A percentile compares a stretch with the other conserved stretches of the same genome.
These are phyloP conservation scores for Xerus inauris DNA, from an alignment of 2,113 vertebrate genomes.

Conservation along the genomic window DNA sequence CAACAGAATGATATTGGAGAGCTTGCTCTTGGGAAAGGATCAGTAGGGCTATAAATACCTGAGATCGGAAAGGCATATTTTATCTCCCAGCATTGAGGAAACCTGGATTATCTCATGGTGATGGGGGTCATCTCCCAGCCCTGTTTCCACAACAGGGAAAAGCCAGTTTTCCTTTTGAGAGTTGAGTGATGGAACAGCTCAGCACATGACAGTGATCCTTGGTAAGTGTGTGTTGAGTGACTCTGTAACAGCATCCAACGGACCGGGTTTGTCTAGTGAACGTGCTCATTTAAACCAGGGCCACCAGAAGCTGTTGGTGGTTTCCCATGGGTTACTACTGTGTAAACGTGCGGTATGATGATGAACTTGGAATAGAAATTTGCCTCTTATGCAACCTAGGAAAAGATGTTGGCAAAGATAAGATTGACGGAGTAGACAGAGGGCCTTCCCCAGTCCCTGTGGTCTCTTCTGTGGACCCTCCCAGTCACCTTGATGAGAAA, in stretches of 20 bases:
- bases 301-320: too few relatives aligned
- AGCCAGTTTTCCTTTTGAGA: background rate
- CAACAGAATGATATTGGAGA: background rate
- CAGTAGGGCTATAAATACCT: background rate
- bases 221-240: background rate
- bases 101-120: background rate
- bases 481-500: conserved; percentile 82
- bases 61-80: background rate
- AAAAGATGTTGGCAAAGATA: background rate
- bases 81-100: background rate
- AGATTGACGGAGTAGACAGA: background rate
- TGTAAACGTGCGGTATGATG: background rate
- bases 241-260: rapidly evolving
- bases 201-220: too few relatives aligned
- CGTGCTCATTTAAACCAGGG: background rate
- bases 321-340: background rate
- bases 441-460: conserved; percentile 48
- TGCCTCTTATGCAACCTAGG: background rate
- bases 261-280: background rate
- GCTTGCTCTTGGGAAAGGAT: background rate
- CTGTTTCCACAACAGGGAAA: background rate
- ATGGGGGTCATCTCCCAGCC: background rate
- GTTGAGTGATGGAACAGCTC: background rate
- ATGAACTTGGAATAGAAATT: background rate
- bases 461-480: conserved; percentile 69